phyloP scores from a whole-genome alignment of 2,113 vertebrate species.

The Melanotaenia duboulayi region DNA sequence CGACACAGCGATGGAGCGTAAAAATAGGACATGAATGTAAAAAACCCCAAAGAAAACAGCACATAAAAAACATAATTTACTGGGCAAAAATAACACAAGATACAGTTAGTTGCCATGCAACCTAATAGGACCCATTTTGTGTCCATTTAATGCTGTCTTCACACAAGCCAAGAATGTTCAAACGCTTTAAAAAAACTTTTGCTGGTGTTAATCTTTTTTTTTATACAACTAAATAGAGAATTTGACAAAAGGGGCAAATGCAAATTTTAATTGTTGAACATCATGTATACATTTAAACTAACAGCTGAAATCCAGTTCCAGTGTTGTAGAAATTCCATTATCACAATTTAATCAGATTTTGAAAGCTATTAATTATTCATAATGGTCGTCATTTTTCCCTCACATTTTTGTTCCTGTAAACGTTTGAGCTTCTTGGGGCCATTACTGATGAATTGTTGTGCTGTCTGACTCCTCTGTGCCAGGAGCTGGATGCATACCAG shows the following conservation, averaged over 20 bases:
- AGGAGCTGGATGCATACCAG: constrained; percentile 60
- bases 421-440: constrained; percentile 47
- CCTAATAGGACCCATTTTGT: constrained; percentile 42
- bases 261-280: constrained; percentile 13
- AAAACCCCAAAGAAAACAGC: constrained; percentile 16
- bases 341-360: constrained; percentile 42
- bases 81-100: constrained; percentile 29
- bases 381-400: constrained; percentile 36
- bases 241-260: neutral
- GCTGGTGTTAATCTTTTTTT: neutral
- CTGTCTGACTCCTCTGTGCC: constrained; percentile 52
- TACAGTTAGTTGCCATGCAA: constrained; percentile 53
- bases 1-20: neutral
- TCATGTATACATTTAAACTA: constrained; percentile 31
- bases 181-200: neutral
- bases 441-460: constrained; percentile 54
- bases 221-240: neutral
- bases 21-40: neutral
- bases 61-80: constrained; percentile 22
- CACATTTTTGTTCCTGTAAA: constrained; percentile 34
- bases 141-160: neutral
- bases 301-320: constrained; percentile 23
- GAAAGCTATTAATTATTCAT: constrained; percentile 51
- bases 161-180: too few relatives aligned
- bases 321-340: constrained; percentile 12